phyloP scores from a whole-genome alignment of 2,113 vertebrate genomes.

The Semicossyphus pulcher region DNA sequence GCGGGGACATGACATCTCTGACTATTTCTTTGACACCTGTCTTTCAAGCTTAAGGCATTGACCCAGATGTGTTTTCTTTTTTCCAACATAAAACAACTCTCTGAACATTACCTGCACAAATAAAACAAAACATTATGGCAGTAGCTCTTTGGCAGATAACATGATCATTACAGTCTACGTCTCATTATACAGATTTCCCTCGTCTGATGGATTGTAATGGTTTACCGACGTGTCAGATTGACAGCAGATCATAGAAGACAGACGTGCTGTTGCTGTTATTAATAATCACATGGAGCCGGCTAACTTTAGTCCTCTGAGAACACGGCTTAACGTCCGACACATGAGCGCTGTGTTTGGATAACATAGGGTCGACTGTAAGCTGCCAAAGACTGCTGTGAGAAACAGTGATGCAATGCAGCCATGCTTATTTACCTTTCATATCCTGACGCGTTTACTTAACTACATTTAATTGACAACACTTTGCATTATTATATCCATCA shows the following conservation, averaged over 20 bases:
- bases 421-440: no score
- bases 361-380: no score
- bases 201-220: background rate
- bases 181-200: conserved; percentile 4
- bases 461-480: no score
- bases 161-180: background rate
- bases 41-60: no score
- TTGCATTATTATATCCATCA: no score
- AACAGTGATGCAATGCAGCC: background rate
- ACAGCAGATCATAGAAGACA: background rate
- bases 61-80: no score
- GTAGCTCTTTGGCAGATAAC: background rate
- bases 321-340: background rate
- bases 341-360: background rate
- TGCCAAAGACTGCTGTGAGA: background rate
- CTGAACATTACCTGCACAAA: no score
- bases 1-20: no score
- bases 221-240: background rate
- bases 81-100: no score
- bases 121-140: no score
- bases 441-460: no score
- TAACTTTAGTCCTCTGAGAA: conserved; percentile 24
- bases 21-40: no score
- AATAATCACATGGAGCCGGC: conserved; percentile 3
- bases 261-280: conserved; percentile 3